Percentiles rank a stretch among this genome's conserved stretches.
Conservation (phyloP, 2,888 invertebrate genomes). For the Agonum fuliginosum region DNA sequence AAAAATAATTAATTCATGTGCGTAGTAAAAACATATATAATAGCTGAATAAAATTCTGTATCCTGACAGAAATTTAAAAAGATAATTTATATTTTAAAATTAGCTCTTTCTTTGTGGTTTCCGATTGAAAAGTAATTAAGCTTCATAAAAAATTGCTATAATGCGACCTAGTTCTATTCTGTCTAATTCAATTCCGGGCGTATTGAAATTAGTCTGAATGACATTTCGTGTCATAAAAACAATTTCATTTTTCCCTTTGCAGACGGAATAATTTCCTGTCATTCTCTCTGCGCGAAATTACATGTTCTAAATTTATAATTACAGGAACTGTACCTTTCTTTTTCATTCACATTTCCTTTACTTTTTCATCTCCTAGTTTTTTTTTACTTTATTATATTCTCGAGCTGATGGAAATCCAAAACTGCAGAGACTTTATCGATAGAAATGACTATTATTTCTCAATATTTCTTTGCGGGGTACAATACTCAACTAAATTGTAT, state of each 20-base stretch:
- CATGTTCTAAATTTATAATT: slow-evolving; percentile 34
- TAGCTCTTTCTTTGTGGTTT: slow-evolving; percentile 1
- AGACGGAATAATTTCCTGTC: slow-evolving; percentile 25
- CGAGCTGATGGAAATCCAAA: no score
- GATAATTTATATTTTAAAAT: slow-evolving; percentile 2
- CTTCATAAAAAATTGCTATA: slow-evolving; percentile 9
- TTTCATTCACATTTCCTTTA: slow-evolving; percentile 15
- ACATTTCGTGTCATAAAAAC: slow-evolving; percentile 36
- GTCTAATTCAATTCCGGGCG: slow-evolving; percentile 26
- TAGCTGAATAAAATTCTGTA: slow-evolving; percentile 11
- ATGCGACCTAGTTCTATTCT: neutral
- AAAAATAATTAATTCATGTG: neutral
- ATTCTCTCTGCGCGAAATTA: slow-evolving; percentile 22
- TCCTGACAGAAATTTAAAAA: neutral
- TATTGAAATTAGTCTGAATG: slow-evolving; percentile 21
- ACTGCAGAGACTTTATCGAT: no score
- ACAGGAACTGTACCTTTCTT: slow-evolving; percentile 15
- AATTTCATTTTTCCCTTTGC: slow-evolving; percentile 14
- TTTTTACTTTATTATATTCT: neutral
- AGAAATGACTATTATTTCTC: no score
- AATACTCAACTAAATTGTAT: no score
- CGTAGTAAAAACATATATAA: neutral
- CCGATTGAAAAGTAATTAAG: slow-evolving; percentile 4
- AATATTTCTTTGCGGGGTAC: no score
- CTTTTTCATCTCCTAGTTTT: slow-evolving; percentile 8